Evolutionary conservation across 2,113 vertebrate species (phyloP), one percentile per base, ranked within the genome.

Genomic region (Rousettus leschenaultii): DNA sequence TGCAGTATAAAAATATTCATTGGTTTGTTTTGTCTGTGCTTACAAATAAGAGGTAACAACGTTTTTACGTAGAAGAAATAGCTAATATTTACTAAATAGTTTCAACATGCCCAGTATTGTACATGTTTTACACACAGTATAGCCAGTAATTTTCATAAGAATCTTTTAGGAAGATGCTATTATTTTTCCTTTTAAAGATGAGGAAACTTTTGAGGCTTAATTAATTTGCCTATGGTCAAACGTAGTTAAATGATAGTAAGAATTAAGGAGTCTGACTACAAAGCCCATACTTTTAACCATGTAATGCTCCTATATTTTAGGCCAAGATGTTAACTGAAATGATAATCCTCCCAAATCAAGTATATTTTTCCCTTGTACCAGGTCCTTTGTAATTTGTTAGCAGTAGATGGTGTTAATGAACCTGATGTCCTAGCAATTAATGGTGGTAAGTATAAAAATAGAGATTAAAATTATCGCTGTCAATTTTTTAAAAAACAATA

Each of bases 371-470:
- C 96, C 92, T 97, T 96, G 80, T 96, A 82, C 80, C 96, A 99
- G 99, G 97, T 99, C 93, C 98, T 99, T 96, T 99, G 99, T 98
- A 99, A 99, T 98, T 98, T 99, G 97, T 98, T 99, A 87, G 99
- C 99, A 93, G 99, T 99, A 65, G 99, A 99, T 98, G 99, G 99
- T 28, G 91, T 99, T 95, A 99, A 99, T 98, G 99, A 99, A 97
- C 99, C 99, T 94, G 99, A 99, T 95, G 96, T 99, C 83, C 98
- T 99, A 90, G 99, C 99, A 96, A 99, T 99, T 95, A 99, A 99
- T 97, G 99, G 99, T 99, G 99, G 99, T 99, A 98, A 98, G 89
- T 91, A 73, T 78, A 83, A 89, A 97, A 91, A 28, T 30, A 21
- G 16, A 89, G 78, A 40, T 89, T 68, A 2, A 45, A 53, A 61